Conservation (phyloP, 1,140 invertebrate genomes). For the Drosophila tsacasi region DNA sequence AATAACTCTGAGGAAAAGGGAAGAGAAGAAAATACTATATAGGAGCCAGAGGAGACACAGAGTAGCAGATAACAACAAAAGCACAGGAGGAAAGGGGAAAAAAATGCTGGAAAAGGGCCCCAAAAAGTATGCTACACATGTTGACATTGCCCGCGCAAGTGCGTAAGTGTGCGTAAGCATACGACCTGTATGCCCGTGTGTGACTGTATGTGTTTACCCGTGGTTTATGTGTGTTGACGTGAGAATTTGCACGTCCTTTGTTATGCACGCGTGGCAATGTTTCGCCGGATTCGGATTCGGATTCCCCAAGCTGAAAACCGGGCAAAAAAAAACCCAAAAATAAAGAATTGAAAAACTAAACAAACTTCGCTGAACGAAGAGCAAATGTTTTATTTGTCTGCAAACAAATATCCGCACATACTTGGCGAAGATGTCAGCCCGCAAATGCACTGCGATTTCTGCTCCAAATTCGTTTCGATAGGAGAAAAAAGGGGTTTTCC, state of each 20-base stretch:
- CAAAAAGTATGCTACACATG: conserved; percentile 76
- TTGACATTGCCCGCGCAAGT: conserved; percentile 66
- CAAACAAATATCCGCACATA: conserved; percentile 40
- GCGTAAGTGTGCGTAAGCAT: conserved; percentile 27
- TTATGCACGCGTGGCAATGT: conserved; percentile 82
- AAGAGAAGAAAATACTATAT: conserved; percentile 1
- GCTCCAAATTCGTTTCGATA: conserved; percentile 75
- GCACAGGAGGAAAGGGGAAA: conserved; percentile 63
- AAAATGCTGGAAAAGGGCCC: conserved; percentile 71
- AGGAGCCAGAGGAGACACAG: neutral
- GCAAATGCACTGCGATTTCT: conserved; percentile 72
- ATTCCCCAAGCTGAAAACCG: conserved; percentile 18
- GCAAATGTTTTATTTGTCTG: conserved; percentile 79
- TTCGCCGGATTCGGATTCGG: conserved; percentile 41
- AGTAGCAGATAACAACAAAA: conserved; percentile 19
- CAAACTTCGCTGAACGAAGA: conserved; percentile 52
- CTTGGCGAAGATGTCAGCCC: conserved; percentile 41
- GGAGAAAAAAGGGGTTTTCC: conserved; percentile 32
- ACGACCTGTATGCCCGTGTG: conserved; percentile 11
- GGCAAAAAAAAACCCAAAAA: conserved; percentile 14
- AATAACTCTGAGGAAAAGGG: conserved; percentile 7
- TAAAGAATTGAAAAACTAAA: conserved; percentile 77
- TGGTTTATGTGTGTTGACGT: conserved; percentile 73
- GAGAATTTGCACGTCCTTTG: conserved; percentile 81
- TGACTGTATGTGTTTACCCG: conserved; percentile 30